Evolutionary conservation across 2,888 invertebrate species (phyloP).

Genomic region (Oscheius sp.): DNA sequence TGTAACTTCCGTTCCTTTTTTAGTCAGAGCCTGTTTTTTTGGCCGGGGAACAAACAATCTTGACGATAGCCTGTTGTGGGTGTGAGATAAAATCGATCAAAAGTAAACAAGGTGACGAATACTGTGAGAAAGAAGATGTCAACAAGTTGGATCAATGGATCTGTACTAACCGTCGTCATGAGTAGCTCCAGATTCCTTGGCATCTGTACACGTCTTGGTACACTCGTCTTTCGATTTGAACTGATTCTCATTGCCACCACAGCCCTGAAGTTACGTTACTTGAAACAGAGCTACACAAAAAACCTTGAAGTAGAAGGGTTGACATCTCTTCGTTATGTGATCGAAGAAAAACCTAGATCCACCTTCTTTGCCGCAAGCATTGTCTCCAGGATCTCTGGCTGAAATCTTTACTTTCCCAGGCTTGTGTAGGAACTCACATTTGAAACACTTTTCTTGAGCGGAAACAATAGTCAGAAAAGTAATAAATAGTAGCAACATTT

Average conservation of each 20-base stretch:
- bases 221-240: constrained; percentile 63
- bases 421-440: not conserved
- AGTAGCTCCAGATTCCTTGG: constrained; percentile 21
- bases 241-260: constrained; percentile 66
- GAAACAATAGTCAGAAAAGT: constrained; percentile 4
- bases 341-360: constrained; percentile 67
- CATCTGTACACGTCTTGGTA: constrained; percentile 25
- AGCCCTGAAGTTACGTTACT: constrained; percentile 49
- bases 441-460: constrained; percentile 17
- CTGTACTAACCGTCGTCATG: constrained; percentile 7
- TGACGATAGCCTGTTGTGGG: not conserved
- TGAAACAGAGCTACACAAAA: not conserved
- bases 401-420: not conserved
- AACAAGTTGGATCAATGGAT: not conserved
- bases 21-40: not conserved
- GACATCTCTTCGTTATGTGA: constrained; percentile 62
- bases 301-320: constrained; percentile 69
- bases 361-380: constrained; percentile 57
- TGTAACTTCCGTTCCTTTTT: not conserved
- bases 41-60: not conserved
- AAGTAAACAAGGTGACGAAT: not conserved
- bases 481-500: constrained; percentile 21
- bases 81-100: not conserved
- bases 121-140: constrained; percentile 1
- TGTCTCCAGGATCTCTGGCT: constrained; percentile 58